Evolutionary conservation across 2,888 invertebrate genomes (phyloP), one percentile per base, ranked within the genome.

Genomic region (Caenorhabditis sinica): DNA sequence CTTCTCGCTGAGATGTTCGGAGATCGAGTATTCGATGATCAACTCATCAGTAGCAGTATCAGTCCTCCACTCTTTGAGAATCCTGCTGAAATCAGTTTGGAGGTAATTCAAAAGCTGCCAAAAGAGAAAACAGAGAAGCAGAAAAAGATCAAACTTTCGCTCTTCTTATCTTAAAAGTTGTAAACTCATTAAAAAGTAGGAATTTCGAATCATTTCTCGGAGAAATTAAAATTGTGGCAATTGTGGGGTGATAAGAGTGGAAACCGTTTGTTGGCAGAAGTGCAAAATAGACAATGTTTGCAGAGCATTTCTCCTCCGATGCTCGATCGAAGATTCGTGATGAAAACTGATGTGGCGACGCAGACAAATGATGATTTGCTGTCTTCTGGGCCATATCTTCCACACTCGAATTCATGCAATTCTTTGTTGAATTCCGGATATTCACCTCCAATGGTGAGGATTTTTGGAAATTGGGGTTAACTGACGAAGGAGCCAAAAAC

Each of bases 1-100:
- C 83, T 92, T n/a, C 87, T 92, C 8, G 87, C 91, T 69, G 92
- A 92, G 80, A 90, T 92, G 89, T 92, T 92, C 75, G 90, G 92
- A 33, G 90, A 89, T 72, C 83, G 83, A 72, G 86, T 84, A 25
- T 85, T 88, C 56, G 90, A 88, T 43, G 82, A 87, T 66, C 84
- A 81, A 5, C 66, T 87, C 28, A 83, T 88, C 51, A 88, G 88
- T 45, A 87, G 87, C 20, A 85, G 88, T 25, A 87, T 87, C 73
- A 87, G 87, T 40, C 89, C 90, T 6, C 90, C 90, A 36, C 85
- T 91, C 2, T 89, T 90, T 60, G 91, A 91, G 80, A 91, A 91
- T 66, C 91, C 91, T 9, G 90, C 91, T 3, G 92, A 92, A 65
- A 92, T 92, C 58, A 75, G 85, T 28, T 86, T 90, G 8, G 89